A percentile compares a stretch with the other conserved stretches of the same genome.
phyloP scores from a whole-genome alignment of 1,140 invertebrate species.

The Drosophila lacteicornis region DNA sequence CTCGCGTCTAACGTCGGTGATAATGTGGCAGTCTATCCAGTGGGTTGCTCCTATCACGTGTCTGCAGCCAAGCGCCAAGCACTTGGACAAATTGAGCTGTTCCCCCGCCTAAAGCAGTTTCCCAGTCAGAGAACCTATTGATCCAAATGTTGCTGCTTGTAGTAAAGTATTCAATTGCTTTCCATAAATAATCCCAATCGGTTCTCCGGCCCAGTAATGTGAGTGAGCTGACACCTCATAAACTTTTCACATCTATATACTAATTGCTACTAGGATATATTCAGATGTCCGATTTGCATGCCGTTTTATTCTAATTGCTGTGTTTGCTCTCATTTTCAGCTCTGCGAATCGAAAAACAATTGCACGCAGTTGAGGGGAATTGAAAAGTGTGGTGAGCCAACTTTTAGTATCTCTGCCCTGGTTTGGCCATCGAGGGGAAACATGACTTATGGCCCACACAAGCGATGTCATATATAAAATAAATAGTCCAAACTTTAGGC shows the following conservation, averaged over 20 bases:
- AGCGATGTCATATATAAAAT: neutral
- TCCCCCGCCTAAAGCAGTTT: neutral
- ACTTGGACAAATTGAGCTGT: neutral
- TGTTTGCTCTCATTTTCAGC: constrained; percentile 39
- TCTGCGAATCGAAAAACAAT: constrained; percentile 6
- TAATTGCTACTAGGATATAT: constrained; percentile 21
- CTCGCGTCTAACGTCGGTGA: constrained; percentile 29
- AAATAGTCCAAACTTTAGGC: constrained; percentile 21
- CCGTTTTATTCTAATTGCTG: constrained; percentile 19
- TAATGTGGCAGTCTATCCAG: constrained; percentile 23
- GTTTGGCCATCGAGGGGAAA: neutral
- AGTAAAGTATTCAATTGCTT: neutral
- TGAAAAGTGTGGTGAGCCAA: constrained; percentile 54
- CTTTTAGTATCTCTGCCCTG: constrained; percentile 8
- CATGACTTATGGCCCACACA: neutral
- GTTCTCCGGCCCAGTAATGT: neutral
- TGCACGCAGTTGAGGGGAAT: constrained; percentile 26
- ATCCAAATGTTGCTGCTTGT: neutral
- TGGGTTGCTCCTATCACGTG: constrained; percentile 36
- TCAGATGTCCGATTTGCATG: constrained; percentile 25
- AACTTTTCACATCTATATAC: constrained; percentile 16
- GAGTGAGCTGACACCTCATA: constrained; percentile 2
- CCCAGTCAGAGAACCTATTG: neutral
- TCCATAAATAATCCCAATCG: neutral
- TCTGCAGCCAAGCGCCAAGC: constrained; percentile 19